phyloP scores from a whole-genome alignment of 2,113 vertebrate genomes.

The Spilogale gracilis region DNA sequence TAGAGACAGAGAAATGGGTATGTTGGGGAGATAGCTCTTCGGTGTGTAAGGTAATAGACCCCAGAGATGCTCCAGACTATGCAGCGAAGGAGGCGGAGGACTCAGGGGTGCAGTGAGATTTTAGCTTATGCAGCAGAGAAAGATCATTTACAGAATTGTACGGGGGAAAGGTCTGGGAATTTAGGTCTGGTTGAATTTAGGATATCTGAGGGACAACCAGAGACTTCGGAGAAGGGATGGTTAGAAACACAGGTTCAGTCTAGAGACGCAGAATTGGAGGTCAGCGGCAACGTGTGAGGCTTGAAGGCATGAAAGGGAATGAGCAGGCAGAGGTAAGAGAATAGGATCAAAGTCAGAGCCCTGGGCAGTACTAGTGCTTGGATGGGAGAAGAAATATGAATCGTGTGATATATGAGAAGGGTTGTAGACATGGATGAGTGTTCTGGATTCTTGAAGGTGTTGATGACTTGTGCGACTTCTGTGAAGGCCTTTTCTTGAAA shows the following conservation, averaged over 20 bases:
- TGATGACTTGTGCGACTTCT: neutral
- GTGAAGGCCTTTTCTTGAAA: constrained; percentile 19
- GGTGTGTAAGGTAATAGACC: neutral
- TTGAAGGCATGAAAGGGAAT: neutral
- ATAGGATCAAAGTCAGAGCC: neutral
- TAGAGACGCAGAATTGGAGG: neutral
- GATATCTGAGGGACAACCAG: neutral
- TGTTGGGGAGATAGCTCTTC: neutral
- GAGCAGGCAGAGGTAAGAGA: neutral
- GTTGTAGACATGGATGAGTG: neutral
- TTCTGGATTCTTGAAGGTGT: neutral
- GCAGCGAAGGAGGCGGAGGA: neutral
- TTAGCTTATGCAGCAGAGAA: neutral
- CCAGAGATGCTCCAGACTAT: neutral
- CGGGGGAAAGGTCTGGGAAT: neutral
- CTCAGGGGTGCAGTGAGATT: neutral
- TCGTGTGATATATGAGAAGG: neutral
- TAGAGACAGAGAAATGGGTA: neutral
- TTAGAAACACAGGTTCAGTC: neutral
- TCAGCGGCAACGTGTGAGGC: neutral
- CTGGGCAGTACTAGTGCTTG: neutral
- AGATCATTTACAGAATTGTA: neutral
- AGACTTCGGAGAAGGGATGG: neutral
- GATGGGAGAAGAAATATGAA: neutral
- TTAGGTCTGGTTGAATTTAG: neutral